Conservation (phyloP, 2,113 vertebrate species). For the Equus przewalskii region DNA sequence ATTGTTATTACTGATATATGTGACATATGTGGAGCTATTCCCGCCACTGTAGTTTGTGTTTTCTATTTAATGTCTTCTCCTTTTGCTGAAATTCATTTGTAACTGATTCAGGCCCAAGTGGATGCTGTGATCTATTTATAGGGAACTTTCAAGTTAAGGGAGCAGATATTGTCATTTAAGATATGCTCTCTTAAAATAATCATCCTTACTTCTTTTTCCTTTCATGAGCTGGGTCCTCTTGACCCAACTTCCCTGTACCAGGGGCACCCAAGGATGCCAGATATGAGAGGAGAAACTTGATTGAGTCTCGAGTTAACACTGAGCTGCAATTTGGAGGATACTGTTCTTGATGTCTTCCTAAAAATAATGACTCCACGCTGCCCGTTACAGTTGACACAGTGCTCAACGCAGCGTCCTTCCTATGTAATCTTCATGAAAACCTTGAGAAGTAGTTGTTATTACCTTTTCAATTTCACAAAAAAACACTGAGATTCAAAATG, state of each 20-base stretch:
- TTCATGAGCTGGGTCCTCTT: not conserved
- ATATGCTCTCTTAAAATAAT: not conserved
- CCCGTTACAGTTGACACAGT: not conserved
- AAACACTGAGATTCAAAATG: conserved; percentile 44
- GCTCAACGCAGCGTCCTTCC: not conserved
- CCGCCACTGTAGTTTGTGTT: not conserved
- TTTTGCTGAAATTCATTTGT: not conserved
- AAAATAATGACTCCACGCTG: not conserved
- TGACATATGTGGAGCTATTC: not conserved
- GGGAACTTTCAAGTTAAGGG: not conserved
- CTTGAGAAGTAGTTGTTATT: not conserved
- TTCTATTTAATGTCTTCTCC: not conserved
- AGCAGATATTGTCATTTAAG: not conserved
- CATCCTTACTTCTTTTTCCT: not conserved
- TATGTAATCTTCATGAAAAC: not conserved
- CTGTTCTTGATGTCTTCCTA: not conserved
- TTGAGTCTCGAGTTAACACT: not conserved
- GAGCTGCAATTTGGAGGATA: not conserved
- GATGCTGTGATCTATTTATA: not conserved
- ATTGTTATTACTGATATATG: not conserved
- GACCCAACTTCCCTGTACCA: not conserved
- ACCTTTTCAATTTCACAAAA: conserved; percentile 51
- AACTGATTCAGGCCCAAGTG: not conserved
- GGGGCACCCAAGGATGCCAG: not conserved
- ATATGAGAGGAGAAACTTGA: not conserved